Conservation (phyloP, 2,888 invertebrate genomes). For the Allophyes oxyacanthae region DNA sequence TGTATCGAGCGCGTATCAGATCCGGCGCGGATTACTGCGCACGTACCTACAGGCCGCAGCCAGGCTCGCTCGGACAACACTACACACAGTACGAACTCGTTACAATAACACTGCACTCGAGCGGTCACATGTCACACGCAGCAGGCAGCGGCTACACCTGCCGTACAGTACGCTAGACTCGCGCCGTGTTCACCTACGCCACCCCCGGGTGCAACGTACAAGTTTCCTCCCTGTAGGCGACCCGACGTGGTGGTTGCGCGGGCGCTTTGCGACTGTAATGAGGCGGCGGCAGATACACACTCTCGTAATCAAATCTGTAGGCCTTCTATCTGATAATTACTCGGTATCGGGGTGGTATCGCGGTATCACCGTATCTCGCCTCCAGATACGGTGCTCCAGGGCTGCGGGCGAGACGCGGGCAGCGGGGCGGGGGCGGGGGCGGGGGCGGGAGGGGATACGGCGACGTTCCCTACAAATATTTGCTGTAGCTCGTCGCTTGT, state of each 20-base stretch:
- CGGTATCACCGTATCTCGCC: conserved; percentile 78
- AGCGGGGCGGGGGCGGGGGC: conserved; percentile 23
- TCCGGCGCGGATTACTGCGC: conserved; percentile 59
- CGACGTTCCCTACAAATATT: conserved; percentile 80
- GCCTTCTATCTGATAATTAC: conserved; percentile 86
- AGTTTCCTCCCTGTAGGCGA: conserved; percentile 54
- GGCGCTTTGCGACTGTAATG: conserved; percentile 70
- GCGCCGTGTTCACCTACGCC: too few relatives aligned
- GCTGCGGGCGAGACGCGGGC: conserved; percentile 37
- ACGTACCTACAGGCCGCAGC: neutral
- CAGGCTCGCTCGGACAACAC: neutral
- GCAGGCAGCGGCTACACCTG: neutral
- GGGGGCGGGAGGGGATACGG: conserved; percentile 42
- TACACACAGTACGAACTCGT: conserved; percentile 18
- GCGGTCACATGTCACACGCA: conserved; percentile 6
- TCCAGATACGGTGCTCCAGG: conserved; percentile 67
- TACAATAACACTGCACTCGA: conserved; percentile 20
- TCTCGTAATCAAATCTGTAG: conserved; percentile 85
- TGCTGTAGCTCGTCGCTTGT: conserved; percentile 72
- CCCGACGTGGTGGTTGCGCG: conserved; percentile 52
- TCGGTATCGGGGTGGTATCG: conserved; percentile 82
- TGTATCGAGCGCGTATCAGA: conserved; percentile 65
- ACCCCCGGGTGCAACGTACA: too few relatives aligned
- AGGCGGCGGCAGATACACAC: conserved; percentile 71
- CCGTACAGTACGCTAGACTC: too few relatives aligned